These are phyloP conservation scores for Boloria euphrosyne DNA, from an alignment of 2,888 invertebrate species.

Conservation along the genomic window DNA sequence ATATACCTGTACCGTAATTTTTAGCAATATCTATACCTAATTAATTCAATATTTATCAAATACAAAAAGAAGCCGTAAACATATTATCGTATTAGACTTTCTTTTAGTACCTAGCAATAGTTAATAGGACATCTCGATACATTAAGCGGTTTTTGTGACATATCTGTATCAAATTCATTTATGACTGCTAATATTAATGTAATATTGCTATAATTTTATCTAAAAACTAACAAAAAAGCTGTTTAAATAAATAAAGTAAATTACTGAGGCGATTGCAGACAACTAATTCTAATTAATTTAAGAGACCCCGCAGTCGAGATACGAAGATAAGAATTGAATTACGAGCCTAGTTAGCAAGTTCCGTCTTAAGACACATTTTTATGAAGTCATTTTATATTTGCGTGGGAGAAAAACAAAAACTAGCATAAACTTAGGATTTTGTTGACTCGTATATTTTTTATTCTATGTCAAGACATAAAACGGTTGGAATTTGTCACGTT, in stretches of 20 bases:
- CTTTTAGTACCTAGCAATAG: no score
- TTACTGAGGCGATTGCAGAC: constrained; percentile 53
- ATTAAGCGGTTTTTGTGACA: no score
- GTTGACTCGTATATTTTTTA: no score
- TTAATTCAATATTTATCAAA: no score
- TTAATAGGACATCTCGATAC: no score
- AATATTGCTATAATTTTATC: background rate
- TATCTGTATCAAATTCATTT: no score
- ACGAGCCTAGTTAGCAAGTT: constrained; percentile 47
- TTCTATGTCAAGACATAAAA: no score
- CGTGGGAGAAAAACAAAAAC: constrained; percentile 8
- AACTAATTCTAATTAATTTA: constrained; percentile 55
- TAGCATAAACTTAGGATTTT: background rate
- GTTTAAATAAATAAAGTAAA: constrained; percentile 46
- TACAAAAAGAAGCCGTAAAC: no score
- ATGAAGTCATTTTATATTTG: background rate
- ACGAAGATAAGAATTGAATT: constrained; percentile 55
- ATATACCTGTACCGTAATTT: no score
- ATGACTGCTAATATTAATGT: background rate
- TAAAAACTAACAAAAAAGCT: background rate
- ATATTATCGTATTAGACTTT: no score
- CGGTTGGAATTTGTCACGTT: no score
- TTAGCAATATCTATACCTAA: no score
- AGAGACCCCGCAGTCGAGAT: constrained; percentile 53
- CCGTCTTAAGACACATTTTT: constrained; percentile 31